Base-by-base conservation (phyloP, 2,113 vertebrate species). In the Balaenoptera acutorostrata region DNA sequence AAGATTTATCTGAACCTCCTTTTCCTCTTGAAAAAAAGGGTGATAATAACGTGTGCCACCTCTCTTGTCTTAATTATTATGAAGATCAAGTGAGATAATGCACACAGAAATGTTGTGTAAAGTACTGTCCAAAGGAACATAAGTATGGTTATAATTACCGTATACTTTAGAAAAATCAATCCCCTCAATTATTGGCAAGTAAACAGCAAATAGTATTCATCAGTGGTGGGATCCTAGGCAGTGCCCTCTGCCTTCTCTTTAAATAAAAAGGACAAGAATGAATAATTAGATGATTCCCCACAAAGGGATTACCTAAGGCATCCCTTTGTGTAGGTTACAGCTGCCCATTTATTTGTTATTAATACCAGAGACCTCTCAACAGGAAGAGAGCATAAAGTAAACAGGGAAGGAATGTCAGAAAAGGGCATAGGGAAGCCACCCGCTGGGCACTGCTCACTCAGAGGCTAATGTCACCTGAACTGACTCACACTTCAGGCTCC, bases 191-290 rank as follows among this genome's bases (percentile, higher is more conserved):
- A 71, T 39, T 71, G 52, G 8, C 59, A 95, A 46, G 46, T 15
- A 87, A 86, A 90, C 25, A 87, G 59, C 68, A 83, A 90, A 64
- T 27, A n/a, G 17, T 77, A 61, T 59, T 77, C 74, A 77, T 21
- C 46, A 87, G 14, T 33, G 86, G 69, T 57, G 20, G n/a, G 72
- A 77, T 36, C 9, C 88, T 71, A 92, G 83, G 21, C 33, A 74
- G 27, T 93, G 96, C 46, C 93, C 23, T 97, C 93, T 95, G 74
- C 13, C 87, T 97, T 95, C 86, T 97, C 46, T 80, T 96, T 86
- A 71, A 96, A 77, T 96, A 95, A 96, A 97, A 98, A 96, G 88
- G 36, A 97, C 97, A 98, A 93, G 29, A 95, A 97, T 94, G 90
- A 97, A 92, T 88, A 96, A 97, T 95, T 84, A 97, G 97, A 97